Conservation (phyloP, 2,888 invertebrate species). For the Julus scandinavius region DNA sequence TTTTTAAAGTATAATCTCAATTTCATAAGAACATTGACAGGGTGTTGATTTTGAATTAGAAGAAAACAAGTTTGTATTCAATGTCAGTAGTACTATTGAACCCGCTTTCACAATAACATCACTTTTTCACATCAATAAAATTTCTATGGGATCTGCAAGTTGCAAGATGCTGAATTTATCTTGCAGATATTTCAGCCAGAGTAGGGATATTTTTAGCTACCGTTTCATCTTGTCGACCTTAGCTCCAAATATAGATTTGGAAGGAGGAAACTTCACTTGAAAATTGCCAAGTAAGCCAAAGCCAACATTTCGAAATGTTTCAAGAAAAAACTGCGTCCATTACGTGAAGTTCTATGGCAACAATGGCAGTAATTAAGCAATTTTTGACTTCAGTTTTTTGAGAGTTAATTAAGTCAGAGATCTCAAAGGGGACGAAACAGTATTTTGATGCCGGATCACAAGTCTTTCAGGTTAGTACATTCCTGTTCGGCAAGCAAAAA, state of each 20-base stretch:
- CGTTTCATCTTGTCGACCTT: neutral
- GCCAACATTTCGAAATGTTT: slow-evolving; percentile 24
- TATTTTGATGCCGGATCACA: neutral
- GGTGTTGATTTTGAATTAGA: neutral
- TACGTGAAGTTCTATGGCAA: neutral
- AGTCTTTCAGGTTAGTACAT: neutral
- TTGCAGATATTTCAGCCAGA: slow-evolving; percentile 1
- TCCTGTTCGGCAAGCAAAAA: too few relatives aligned
- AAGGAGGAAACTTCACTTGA: slow-evolving; percentile 17
- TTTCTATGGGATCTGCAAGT: neutral
- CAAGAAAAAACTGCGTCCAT: neutral
- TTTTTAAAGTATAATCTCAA: neutral
- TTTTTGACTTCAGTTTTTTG: neutral
- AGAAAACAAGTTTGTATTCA: neutral
- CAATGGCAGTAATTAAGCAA: neutral
- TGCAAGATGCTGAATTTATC: neutral
- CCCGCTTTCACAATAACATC: neutral
- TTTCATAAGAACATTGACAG: neutral
- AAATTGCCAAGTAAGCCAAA: slow-evolving; percentile 39
- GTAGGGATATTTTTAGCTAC: neutral
- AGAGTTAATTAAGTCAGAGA: neutral
- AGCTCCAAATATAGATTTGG: slow-evolving; percentile 20
- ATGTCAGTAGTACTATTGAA: neutral
- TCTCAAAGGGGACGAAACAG: neutral
- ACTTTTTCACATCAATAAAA: neutral